Base-by-base conservation (phyloP, 2,113 vertebrate genomes). In the Quiscalus mexicanus region DNA sequence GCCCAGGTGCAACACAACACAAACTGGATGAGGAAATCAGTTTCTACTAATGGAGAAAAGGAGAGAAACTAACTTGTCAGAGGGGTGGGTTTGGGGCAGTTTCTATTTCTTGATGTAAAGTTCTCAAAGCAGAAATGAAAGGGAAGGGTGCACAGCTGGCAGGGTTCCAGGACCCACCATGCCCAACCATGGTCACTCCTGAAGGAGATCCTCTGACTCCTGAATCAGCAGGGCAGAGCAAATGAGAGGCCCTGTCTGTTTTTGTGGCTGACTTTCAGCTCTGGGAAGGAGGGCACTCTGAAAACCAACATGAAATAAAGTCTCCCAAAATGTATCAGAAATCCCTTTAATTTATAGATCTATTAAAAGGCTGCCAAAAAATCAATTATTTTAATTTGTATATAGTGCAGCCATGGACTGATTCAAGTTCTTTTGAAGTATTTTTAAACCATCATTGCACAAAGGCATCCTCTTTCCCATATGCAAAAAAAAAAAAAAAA, bases 311-410 rank as follows among this genome's bases (percentile, higher is more conserved):
- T 86, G 59, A 96, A 96, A 90, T 86, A 21, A 90, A 94, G 24
- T 88, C 73, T 82, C 55, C 88, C 81, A 47, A 93, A 96, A 93
- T 76, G 45, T 93, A 97, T 97, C 95, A 94, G 96, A 96, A 96
- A 96, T 96, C 87, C 76, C 33, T 94, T 95, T 94, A 96, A 97
- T 97, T 97, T 97, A 96, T 96, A 94, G 95, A 95, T 96, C 71
- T 95, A 89, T 84, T 93, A 92, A 91, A 96, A 95, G 82, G 63
- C 94, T 96, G 95, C 95, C 97, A 97, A 96, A 95, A 97, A 97
- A 92, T 95, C 94, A 97, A 94, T 97, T 97, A 95, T 96, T 97
- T 96, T 95, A 97, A 97, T 97, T 97, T 97, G 97, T 97, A 83
- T 97, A 87, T 95, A 92, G 95, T 77, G 53, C 84, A 92, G 89